Percentiles rank a stretch among this genome's conserved stretches.
These are phyloP conservation scores for Norana najaformis DNA, from an alignment of 2,888 invertebrate genomes.

Conservation along the genomic window DNA sequence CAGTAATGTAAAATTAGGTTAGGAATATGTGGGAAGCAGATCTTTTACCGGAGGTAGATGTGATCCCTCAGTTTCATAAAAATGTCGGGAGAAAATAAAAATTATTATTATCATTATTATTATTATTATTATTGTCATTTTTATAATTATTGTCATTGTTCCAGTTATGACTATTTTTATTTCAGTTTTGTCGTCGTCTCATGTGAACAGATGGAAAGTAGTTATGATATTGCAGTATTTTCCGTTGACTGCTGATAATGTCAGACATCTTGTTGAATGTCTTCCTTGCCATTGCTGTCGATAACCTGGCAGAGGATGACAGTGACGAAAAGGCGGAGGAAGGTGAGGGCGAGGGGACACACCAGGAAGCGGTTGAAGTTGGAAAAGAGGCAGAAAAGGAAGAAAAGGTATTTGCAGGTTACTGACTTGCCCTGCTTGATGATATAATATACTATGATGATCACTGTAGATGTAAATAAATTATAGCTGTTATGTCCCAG, in stretches of 20 bases:
- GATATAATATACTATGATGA: too few relatives aligned
- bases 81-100: too few relatives aligned
- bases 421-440: too few relatives aligned
- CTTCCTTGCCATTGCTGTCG: slow-evolving; percentile 99
- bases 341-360: slow-evolving; percentile 53
- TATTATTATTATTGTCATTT: too few relatives aligned
- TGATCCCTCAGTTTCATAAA: too few relatives aligned
- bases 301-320: slow-evolving; percentile 99
- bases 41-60: too few relatives aligned
- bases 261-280: slow-evolving; percentile 95
- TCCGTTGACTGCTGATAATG: background rate
- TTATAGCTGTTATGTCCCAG: background rate
- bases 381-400: slow-evolving; percentile 18
- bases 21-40: too few relatives aligned
- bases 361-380: slow-evolving; percentile 22
- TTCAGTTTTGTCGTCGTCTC: background rate
- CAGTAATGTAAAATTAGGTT: too few relatives aligned
- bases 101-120: too few relatives aligned
- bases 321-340: slow-evolving; percentile 67
- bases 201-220: background rate
- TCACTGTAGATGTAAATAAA: too few relatives aligned
- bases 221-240: background rate
- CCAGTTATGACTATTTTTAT: background rate
- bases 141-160: too few relatives aligned
- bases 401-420: background rate